Base-by-base conservation (phyloP, 2,113 vertebrate genomes). In the Haliaeetus leucogaster region DNA sequence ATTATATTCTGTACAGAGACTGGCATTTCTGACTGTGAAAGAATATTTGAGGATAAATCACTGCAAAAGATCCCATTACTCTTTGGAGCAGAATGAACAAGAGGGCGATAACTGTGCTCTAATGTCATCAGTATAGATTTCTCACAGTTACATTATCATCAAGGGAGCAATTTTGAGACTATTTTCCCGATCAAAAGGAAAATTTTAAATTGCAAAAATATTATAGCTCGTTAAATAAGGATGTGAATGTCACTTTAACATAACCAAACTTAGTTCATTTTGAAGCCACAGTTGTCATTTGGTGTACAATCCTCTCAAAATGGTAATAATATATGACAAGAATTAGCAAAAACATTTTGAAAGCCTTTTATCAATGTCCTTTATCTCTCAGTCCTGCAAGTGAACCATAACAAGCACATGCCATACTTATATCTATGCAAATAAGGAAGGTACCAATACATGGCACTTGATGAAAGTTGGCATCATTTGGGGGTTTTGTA, bases 101-200 rank as follows among this genome's bases (percentile, higher is more conserved):
- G 38, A 86, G 29, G 42, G 47, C 86, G 47, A 59, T 89, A 94
- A 95, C 82, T 87, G 13, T 79, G 74, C 59, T 89, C 42, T 92
- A 90, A 89, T 96, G 58, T 80, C 59, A 88, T 95, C 89, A 93
- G 61, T 95, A 93, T 93, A 91, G 85, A 91, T 97, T 96, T 95
- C 53, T 82, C 38, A 84, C 18, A 56, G 27, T 73, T 78, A 76
- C 34, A 71, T 96, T 97, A 92, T 72, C 81, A 91, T 92, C 85
- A 93, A 86, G 81, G 78, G 89, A 93, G 58, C 19, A 96, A 96
- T 97, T 96, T 58, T 72, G 63, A 97, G 76, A 94, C 58, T 62
- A 52, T 92, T 97, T 95, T 86, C 29, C 68, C 3, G 5, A 95
- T 95, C 85, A 95, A 96, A 98, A 93, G 43, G 65, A 95, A 96